A percentile compares a stretch with the other conserved stretches of the same genome.
Evolutionary conservation across 2,113 vertebrate genomes (phyloP).

Genomic region (Amia ocellicauda): DNA sequence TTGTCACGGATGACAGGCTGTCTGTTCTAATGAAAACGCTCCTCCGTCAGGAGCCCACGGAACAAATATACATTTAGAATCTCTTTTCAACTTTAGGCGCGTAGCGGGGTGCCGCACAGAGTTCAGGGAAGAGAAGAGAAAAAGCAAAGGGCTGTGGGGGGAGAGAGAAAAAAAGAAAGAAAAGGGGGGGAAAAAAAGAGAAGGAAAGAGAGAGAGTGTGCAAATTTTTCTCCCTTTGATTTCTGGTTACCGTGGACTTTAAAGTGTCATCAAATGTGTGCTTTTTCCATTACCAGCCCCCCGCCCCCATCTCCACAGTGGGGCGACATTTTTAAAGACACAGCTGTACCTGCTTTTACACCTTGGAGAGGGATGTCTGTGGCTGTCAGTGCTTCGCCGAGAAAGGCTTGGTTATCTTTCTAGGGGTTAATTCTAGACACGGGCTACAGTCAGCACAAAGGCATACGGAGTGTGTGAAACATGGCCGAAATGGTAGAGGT

Average conservation of each 20-base stretch:
- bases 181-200: constrained; percentile 28
- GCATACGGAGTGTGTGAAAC: too few species aligned
- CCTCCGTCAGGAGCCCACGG: constrained; percentile 41
- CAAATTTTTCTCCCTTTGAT: constrained; percentile 39
- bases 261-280: constrained; percentile 10
- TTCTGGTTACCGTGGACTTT: constrained; percentile 18
- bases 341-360: constrained; percentile 40
- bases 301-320: constrained; percentile 49
- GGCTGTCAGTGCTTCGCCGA: too few species aligned
- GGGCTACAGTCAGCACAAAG: too few species aligned
- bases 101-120: constrained; percentile 25
- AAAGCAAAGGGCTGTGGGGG: constrained; percentile 19
- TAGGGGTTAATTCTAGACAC: too few species aligned
- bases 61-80: constrained; percentile 42
- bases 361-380: constrained; percentile 31
- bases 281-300: constrained; percentile 39
- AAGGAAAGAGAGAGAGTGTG: constrained; percentile 16
- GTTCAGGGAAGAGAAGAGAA: constrained; percentile 33
- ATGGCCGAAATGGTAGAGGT: too few species aligned
- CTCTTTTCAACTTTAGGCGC: constrained; percentile 39
- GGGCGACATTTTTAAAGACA: constrained; percentile 58
- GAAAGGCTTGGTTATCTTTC: too few species aligned
- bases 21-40: constrained; percentile 53
- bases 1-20: constrained; percentile 54
- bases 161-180: not conserved